Percentiles rank a stretch among this genome's conserved stretches.
phyloP scores from a whole-genome alignment of 2,888 invertebrate species.

The Andrena bicolor region DNA sequence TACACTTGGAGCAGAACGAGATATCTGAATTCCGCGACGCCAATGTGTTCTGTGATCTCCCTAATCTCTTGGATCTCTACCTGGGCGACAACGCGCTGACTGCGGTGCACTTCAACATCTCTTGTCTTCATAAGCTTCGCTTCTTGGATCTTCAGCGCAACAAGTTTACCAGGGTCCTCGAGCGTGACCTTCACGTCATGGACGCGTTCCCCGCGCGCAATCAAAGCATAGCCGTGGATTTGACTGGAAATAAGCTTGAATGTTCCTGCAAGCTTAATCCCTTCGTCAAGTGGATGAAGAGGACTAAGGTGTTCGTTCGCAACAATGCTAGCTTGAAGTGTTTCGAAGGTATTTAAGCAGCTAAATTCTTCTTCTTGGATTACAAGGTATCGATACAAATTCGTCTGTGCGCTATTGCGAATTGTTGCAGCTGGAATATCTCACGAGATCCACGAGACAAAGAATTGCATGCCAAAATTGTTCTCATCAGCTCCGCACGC shows the following conservation, averaged over 20 bases:
- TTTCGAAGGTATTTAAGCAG: constrained; percentile 71
- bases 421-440: constrained; percentile 30
- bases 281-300: constrained; percentile 88
- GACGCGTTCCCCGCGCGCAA: constrained; percentile 87
- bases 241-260: constrained; percentile 89
- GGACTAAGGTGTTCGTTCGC: constrained; percentile 88
- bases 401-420: neutral
- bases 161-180: constrained; percentile 86
- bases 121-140: constrained; percentile 88
- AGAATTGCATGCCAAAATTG: constrained; percentile 73
- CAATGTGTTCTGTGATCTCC: constrained; percentile 90
- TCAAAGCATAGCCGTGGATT: constrained; percentile 87
- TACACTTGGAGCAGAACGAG: constrained; percentile 92
- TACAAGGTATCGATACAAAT: neutral
- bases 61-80: constrained; percentile 89
- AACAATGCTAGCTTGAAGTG: constrained; percentile 87
- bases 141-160: constrained; percentile 90
- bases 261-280: constrained; percentile 89
- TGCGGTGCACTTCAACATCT: constrained; percentile 88
- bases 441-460: constrained; percentile 69
- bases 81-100: constrained; percentile 89
- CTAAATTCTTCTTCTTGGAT: neutral
- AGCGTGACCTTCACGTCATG: constrained; percentile 86
- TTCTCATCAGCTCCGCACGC: constrained; percentile 61
- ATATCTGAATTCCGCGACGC: constrained; percentile 89